Evolutionary conservation across 2,113 vertebrate genomes (phyloP).

Genomic region (Anolis carolinensis): DNA sequence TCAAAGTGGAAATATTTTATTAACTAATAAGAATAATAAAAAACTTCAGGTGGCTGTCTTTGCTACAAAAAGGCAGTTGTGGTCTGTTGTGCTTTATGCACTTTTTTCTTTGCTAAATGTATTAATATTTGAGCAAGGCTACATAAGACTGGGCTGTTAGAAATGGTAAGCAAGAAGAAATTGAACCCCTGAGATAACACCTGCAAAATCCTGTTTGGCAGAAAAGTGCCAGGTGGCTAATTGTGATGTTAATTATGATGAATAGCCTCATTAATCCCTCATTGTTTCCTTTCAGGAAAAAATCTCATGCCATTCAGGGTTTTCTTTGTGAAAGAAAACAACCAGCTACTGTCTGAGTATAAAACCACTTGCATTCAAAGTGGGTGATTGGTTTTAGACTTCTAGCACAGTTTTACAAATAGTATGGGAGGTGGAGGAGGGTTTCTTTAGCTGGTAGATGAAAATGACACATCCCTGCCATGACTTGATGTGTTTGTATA

Average conservation of each 20-base stretch:
- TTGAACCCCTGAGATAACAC: background rate
- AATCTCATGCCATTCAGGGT: background rate
- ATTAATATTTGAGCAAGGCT: background rate
- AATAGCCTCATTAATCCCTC: constrained; percentile 17
- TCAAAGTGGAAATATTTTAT: too few species aligned
- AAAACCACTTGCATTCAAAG: background rate
- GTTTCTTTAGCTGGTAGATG: background rate
- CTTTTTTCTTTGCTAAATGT: background rate
- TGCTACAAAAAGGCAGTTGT: background rate
- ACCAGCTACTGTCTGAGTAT: background rate
- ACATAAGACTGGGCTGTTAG: background rate
- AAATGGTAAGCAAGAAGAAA: background rate
- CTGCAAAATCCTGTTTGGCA: background rate
- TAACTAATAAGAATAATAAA: background rate
- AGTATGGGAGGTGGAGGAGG: background rate
- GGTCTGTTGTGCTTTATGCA: background rate
- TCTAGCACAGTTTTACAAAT: background rate
- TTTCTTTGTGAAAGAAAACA: background rate
- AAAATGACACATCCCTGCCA: background rate
- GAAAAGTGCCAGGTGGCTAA: background rate
- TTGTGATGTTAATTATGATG: constrained; percentile 1
- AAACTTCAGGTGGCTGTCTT: background rate
- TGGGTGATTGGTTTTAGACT: background rate
- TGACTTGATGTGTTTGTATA: background rate
- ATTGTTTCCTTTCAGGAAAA: background rate